phyloP scores from a whole-genome alignment of 2,797 vertebrate species.

The Gouania willdenowi region DNA sequence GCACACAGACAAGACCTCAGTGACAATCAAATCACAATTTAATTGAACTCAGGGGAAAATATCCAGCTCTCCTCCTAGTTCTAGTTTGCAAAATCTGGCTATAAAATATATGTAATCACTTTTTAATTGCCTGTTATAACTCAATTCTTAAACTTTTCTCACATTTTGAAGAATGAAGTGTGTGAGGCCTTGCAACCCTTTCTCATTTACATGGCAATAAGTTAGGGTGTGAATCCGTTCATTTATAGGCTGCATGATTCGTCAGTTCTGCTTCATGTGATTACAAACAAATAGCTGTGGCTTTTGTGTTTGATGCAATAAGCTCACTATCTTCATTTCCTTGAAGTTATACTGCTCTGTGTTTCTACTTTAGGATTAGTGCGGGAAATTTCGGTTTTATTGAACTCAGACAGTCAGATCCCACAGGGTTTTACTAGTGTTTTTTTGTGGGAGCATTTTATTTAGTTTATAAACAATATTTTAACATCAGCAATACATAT shows the following conservation, averaged over 20 bases:
- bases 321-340: conserved; percentile 36
- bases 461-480: no score
- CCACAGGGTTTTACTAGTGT: no score
- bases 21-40: conserved; percentile 45
- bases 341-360: conserved; percentile 11
- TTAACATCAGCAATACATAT: no score
- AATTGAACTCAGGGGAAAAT: conserved; percentile 39
- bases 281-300: conserved; percentile 20
- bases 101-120: conserved; percentile 16
- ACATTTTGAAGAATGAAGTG: conserved; percentile 28
- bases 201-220: conserved; percentile 27
- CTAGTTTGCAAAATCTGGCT: conserved; percentile 26
- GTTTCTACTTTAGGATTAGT: background rate
- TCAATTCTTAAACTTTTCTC: conserved; percentile 14
- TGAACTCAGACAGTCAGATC: no score
- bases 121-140: conserved; percentile 21
- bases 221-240: conserved; percentile 32
- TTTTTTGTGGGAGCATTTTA: no score
- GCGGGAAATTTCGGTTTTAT: conserved; percentile 47
- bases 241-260: conserved; percentile 33
- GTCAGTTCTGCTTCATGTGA: conserved; percentile 17
- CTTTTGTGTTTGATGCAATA: conserved; percentile 21
- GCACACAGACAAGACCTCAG: conserved; percentile 14
- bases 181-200: conserved; percentile 29
- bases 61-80: conserved; percentile 20